Base-by-base conservation (phyloP, 2,888 invertebrate genomes). In the Cryptosula pallasiana region DNA sequence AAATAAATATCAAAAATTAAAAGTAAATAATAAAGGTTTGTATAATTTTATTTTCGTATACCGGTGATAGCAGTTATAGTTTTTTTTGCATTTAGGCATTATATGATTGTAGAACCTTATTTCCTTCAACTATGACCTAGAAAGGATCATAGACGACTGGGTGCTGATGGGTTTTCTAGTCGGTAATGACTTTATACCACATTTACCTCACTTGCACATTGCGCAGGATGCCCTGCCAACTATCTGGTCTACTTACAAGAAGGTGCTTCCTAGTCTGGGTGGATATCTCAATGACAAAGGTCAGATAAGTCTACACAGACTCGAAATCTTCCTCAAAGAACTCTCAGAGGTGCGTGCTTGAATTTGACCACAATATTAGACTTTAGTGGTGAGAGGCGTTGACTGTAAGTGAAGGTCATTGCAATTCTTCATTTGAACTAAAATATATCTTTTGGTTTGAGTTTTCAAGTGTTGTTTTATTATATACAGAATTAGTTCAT, bases 131-230 rank as follows among this genome's bases (percentile, higher is more conserved):
- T 96, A 89, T 83, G 91, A 95, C 83, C 88, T 96, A 77, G 95
- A 97, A 81, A 90, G 90, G 76, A 89, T 99, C 72, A 94, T 98
- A 34, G 98, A 99, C 82, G 98, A 99, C 84, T 99, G 98, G 97
- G 91, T 98, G 35, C 85, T 98, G 25, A 94, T 98, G 94, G 94
- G 95, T 0, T 97, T 97, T 84, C 86, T 98, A 32, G 93, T 98
- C 16, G 98, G 98, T 16, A 75, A 99, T 82, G 98, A 99, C 86
- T 99, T 99, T 85, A 93, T 99, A 79, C 98, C 98, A 0, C 90
- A 96, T 87, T 87, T 98, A 76, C 98, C 98, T 1, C 91, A 95
- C 84, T 88, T 99, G 84, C 95, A 98, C 84, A 98, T 99, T 76
- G 90, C 90, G 77, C 91, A 92, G 80, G 94, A 94, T 80, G 94